Conservation (phyloP, 2,888 invertebrate species). For the Xestia rhomboidea region DNA sequence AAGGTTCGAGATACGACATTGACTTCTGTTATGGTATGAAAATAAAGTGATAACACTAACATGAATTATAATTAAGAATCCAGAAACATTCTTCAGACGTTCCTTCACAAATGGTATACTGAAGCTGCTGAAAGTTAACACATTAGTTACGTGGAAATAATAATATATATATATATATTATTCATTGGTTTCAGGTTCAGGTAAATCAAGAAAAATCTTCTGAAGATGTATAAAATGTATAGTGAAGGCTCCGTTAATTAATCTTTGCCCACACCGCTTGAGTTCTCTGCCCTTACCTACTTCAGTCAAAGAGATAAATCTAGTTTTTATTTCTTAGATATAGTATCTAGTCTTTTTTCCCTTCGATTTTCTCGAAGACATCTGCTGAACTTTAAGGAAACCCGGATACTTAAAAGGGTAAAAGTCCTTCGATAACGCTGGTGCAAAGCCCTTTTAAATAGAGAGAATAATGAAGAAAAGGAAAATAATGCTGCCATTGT, state of each 20-base stretch:
- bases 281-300: neutral
- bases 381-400: too few species aligned
- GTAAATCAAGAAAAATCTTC: neutral
- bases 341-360: too few species aligned
- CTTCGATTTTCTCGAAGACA: too few species aligned
- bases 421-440: neutral
- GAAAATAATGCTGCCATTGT: too few species aligned
- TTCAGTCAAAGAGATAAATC: constrained; percentile 31
- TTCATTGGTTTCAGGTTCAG: neutral
- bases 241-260: constrained; percentile 15
- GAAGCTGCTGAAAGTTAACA: neutral
- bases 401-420: neutral
- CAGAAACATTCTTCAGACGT: neutral
- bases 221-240: neutral
- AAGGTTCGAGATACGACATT: neutral
- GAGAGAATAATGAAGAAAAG: too few species aligned
- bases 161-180: neutral
- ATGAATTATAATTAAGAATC: neutral
- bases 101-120: neutral
- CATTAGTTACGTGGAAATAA: neutral
- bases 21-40: neutral
- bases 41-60: neutral
- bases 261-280: constrained; percentile 7
- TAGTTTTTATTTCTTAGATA: constrained; percentile 6
- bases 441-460: neutral